phyloP scores from a whole-genome alignment of 2,113 vertebrate species.

The Clarias macrocephalus region DNA sequence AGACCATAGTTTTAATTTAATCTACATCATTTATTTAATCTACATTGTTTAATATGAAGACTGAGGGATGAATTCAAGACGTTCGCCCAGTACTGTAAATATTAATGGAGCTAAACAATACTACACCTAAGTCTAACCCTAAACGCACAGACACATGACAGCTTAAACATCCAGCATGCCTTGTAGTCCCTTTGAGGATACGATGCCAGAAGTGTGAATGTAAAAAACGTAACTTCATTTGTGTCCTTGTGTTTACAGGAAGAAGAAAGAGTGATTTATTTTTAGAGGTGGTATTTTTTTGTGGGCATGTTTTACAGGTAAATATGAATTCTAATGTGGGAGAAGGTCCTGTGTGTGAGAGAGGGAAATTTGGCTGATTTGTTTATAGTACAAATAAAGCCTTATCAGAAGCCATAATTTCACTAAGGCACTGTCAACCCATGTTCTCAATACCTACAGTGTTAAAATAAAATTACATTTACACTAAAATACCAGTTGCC shows the following conservation, averaged over 20 bases:
- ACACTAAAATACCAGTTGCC: background rate
- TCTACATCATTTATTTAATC: too few relatives aligned
- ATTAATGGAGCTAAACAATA: background rate
- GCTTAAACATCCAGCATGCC: background rate
- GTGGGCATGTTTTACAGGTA: background rate
- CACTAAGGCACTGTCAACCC: slow-evolving; percentile 32
- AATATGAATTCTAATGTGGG: slow-evolving; percentile 6
- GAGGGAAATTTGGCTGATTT: slow-evolving; percentile 15
- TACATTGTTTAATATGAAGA: too few relatives aligned
- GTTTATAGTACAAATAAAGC: slow-evolving; percentile 24
- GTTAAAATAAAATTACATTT: background rate
- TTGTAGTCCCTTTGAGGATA: background rate
- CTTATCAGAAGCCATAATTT: slow-evolving; percentile 17
- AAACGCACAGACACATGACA: background rate
- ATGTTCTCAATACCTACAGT: background rate
- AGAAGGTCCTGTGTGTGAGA: background rate
- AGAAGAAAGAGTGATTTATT: background rate
- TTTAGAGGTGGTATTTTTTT: background rate
- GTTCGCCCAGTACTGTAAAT: background rate
- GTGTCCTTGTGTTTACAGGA: background rate
- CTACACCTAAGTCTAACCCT: background rate
- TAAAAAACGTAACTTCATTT: background rate
- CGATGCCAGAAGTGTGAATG: background rate
- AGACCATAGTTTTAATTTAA: too few relatives aligned
- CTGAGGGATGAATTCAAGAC: too few relatives aligned